phyloP scores from a whole-genome alignment of 2,797 vertebrate genomes.

The Sebastes baramenuke region DNA sequence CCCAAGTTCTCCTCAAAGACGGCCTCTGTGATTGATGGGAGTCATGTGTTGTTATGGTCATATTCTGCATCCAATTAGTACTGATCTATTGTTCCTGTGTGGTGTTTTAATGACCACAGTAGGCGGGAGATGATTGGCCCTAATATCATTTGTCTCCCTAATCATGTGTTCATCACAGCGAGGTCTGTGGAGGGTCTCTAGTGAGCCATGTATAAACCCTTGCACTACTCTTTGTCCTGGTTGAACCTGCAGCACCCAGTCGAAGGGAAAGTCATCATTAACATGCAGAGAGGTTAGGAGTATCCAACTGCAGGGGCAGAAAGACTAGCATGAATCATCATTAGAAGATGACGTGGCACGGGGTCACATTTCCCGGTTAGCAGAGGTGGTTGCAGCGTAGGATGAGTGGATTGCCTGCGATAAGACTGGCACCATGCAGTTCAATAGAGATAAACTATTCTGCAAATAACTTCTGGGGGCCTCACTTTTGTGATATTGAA shows the following conservation, averaged over 20 bases:
- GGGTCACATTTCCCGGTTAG: constrained; percentile 57
- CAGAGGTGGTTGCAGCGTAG: constrained; percentile 28
- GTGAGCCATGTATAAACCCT: constrained; percentile 77
- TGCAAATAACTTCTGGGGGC: constrained; percentile 64
- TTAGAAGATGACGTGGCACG: constrained; percentile 63
- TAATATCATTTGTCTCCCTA: constrained; percentile 92
- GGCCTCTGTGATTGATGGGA: constrained; percentile 83
- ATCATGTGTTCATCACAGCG: constrained; percentile 90
- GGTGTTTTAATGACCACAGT: constrained; percentile 89
- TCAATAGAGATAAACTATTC: constrained; percentile 73
- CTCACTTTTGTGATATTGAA: constrained; percentile 75
- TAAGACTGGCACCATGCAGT: constrained; percentile 44
- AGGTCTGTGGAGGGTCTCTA: constrained; percentile 81
- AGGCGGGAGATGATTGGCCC: constrained; percentile 89
- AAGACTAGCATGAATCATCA: constrained; percentile 68
- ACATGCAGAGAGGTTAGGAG: constrained; percentile 65
- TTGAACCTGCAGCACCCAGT: constrained; percentile 42
- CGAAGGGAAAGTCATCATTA: constrained; percentile 65
- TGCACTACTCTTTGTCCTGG: constrained; percentile 43
- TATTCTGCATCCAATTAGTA: constrained; percentile 92
- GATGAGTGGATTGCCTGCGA: constrained; percentile 23
- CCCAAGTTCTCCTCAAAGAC: constrained; percentile 80
- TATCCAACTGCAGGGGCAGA: constrained; percentile 58
- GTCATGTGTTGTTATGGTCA: constrained; percentile 83
- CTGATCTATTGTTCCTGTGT: constrained; percentile 88